phyloP scores from a whole-genome alignment of 2,113 vertebrate species.

The Todiramphus saurophagus region DNA sequence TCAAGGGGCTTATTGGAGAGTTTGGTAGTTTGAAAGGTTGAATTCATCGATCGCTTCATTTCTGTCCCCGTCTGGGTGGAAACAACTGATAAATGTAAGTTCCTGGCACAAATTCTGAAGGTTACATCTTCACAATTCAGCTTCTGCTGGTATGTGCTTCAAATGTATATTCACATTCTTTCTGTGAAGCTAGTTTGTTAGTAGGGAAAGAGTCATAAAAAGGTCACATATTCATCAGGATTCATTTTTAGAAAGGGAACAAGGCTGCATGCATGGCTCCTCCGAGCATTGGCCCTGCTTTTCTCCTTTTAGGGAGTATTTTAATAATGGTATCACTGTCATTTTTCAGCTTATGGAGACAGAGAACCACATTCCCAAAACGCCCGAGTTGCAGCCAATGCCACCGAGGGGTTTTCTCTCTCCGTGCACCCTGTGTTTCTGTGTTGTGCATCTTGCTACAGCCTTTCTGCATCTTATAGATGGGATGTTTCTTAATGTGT shows the following conservation, averaged over 20 bases:
- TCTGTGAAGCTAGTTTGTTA: not conserved
- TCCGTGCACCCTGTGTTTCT: not conserved
- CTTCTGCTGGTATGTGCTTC: not conserved
- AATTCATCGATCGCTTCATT: not conserved
- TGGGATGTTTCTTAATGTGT: not conserved
- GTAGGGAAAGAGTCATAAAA: slow-evolving; percentile 14
- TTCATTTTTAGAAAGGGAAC: slow-evolving; percentile 37
- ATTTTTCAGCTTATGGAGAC: not conserved
- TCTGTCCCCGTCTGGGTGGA: not conserved
- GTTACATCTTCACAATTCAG: not conserved
- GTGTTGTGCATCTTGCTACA: not conserved
- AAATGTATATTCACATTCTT: not conserved
- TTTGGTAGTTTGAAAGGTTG: not conserved
- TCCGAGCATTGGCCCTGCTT: not conserved
- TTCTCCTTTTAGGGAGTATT: slow-evolving; percentile 27
- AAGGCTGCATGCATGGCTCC: not conserved
- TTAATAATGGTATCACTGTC: not conserved
- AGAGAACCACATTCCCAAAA: not conserved
- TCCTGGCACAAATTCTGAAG: not conserved
- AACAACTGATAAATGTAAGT: not conserved
- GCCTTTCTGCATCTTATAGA: not conserved
- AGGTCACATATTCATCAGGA: slow-evolving; percentile 17
- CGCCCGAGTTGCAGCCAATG: not conserved
- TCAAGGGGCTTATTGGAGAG: not conserved
- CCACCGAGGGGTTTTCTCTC: not conserved